Base-by-base conservation (phyloP, 1,140 invertebrate genomes). In the Palaemon carinicauda region DNA sequence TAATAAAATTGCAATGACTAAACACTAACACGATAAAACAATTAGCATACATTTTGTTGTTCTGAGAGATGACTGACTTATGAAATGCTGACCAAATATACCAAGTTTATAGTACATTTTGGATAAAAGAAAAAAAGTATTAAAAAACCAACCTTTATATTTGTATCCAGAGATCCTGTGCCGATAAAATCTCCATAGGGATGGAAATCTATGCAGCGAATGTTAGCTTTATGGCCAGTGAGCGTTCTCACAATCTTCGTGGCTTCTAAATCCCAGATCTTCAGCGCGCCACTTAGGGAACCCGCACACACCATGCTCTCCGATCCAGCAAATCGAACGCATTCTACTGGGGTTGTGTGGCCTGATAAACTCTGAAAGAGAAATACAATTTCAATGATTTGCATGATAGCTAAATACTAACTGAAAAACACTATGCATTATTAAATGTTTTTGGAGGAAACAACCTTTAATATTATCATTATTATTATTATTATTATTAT, bases 231-330 rank as follows among this genome's bases (percentile, higher is more conserved):
- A 92, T 99, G 98, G 3, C 98, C 98, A 88, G 96, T 97, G 24
- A 99, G 93, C 54, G 97, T 98, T 87, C 97, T 94, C 71, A 97
- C 94, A 78, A 98, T 94, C 93, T 97, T 98, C 33, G 96, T 96
- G 82, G 96, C 96, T 92, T 99, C 98, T 87, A 99, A 92, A 91
- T 99, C 97, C 98, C 98, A 99, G 86, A 98, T 95, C 93, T 98
- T 98, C 17, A 99, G 92, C 50, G 96, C 96, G 51, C 98, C 98
- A 80, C 95, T 96, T 91, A 96, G 94, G 69, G 97, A 98, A 10
- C 98, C 98, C 53, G 98, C 97, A 91, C 97, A 97, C 2, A 99
- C 97, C 89, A 98, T 94, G 91, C 99, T 97, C 92, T 99, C 98
- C 80, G 96, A 95, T 90, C 97, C 95, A 56, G 96, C 96, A 93